Conservation (phyloP, 2,888 invertebrate genomes). For the Cephus runcator region DNA sequence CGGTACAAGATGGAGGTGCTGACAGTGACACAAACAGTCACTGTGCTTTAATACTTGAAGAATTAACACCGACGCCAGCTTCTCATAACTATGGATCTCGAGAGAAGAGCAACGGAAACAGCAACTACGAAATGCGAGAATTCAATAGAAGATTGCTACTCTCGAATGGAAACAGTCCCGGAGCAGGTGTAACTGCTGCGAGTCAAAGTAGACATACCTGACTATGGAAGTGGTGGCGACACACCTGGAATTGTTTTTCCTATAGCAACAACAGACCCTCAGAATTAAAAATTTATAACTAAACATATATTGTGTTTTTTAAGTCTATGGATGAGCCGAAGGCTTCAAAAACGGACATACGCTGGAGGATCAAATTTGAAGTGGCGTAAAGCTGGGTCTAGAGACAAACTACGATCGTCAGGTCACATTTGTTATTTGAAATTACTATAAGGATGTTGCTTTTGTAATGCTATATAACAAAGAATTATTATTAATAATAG, state of each 20-base stretch:
- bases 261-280: slow-evolving; percentile 57
- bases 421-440: neutral
- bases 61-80: slow-evolving; percentile 61
- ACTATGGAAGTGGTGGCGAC: slow-evolving; percentile 63
- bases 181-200: slow-evolving; percentile 68
- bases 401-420: neutral
- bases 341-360: slow-evolving; percentile 27
- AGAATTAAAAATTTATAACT: slow-evolving; percentile 52
- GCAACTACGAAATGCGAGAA: slow-evolving; percentile 84
- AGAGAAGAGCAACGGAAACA: slow-evolving; percentile 79
- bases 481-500: neutral
- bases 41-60: slow-evolving; percentile 68
- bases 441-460: neutral
- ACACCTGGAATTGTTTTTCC: slow-evolving; percentile 56
- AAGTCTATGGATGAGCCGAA: slow-evolving; percentile 27
- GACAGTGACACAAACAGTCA: slow-evolving; percentile 72
- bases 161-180: slow-evolving; percentile 56
- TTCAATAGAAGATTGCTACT: slow-evolving; percentile 67
- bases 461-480: neutral
- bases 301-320: slow-evolving; percentile 24
- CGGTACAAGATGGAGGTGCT: slow-evolving; percentile 66
- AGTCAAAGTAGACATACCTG: slow-evolving; percentile 62
- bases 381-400: neutral
- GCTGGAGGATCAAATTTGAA: neutral
- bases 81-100: slow-evolving; percentile 52